Conservation (phyloP, 2,888 invertebrate species). For the Pollenia labialis region DNA sequence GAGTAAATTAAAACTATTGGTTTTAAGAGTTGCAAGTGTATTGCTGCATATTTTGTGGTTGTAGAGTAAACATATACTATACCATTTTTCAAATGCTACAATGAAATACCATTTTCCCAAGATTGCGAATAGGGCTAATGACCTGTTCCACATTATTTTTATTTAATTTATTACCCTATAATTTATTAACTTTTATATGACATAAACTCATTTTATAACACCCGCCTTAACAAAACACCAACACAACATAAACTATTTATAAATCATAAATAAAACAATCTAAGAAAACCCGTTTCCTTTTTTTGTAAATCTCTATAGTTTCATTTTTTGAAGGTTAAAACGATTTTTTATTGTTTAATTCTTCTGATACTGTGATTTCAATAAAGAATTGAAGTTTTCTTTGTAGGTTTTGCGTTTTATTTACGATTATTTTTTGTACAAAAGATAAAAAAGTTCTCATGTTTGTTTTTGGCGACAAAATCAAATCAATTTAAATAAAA, state of each 20-base stretch:
- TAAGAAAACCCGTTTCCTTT: background rate
- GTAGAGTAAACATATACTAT: no score
- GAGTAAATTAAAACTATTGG: no score
- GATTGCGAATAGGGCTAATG: no score
- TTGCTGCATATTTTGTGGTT: no score
- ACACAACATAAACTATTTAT: background rate
- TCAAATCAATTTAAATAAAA: background rate
- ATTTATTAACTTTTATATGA: slow-evolving; percentile 14
- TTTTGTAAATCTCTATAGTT: background rate
- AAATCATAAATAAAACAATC: slow-evolving; percentile 8
- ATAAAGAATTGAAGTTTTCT: background rate
- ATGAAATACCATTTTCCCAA: no score
- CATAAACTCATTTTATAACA: background rate
- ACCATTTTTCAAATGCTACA: no score
- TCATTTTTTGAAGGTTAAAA: background rate
- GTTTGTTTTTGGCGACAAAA: slow-evolving; percentile 15
- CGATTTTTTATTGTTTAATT: no score
- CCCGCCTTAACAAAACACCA: background rate
- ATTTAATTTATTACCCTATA: no score
- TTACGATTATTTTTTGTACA: background rate
- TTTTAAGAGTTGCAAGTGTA: no score
- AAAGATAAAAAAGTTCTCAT: slow-evolving; percentile 1
- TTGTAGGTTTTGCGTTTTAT: background rate
- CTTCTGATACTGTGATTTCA: background rate
- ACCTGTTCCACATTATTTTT: no score